phyloP scores from a whole-genome alignment of 2,888 invertebrate genomes.

The Synanthedon tipuliformis region DNA sequence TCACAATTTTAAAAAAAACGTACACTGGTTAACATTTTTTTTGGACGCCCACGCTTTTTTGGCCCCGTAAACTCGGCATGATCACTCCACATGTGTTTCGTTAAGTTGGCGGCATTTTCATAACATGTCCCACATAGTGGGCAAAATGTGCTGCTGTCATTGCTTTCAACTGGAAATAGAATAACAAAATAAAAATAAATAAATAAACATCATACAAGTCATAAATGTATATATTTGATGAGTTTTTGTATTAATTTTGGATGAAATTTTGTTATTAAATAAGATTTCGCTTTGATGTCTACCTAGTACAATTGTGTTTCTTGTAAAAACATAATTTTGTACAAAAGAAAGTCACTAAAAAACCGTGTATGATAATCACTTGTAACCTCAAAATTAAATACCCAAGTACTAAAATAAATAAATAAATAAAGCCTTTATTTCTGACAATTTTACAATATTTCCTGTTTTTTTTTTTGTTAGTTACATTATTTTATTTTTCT shows the following conservation, averaged over 20 bases:
- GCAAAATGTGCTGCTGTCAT: slow-evolving; percentile 34
- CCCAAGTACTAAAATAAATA: no score
- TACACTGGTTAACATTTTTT: slow-evolving; percentile 45
- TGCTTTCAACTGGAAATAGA: slow-evolving; percentile 34
- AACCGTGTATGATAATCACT: no score
- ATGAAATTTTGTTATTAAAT: background rate
- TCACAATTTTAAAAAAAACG: slow-evolving; percentile 7
- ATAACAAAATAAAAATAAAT: no score
- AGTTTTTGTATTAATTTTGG: background rate
- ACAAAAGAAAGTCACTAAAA: no score
- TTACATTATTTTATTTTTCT: no score
- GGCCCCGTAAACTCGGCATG: slow-evolving; percentile 55
- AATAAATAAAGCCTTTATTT: no score
- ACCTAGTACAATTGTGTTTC: background rate
- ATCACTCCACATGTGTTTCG: slow-evolving; percentile 47
- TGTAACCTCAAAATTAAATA: no score
- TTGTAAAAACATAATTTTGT: no score
- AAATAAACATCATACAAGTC: background rate
- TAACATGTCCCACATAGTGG: slow-evolving; percentile 45
- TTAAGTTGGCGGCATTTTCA: slow-evolving; percentile 34
- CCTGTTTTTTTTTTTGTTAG: no score
- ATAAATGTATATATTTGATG: background rate
- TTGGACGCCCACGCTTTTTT: slow-evolving; percentile 57
- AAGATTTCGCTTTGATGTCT: background rate
- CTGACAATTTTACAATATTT: no score